A percentile compares a stretch with the other conserved stretches of the same genome.
Conservation (phyloP, 2,797 vertebrate genomes). For the Schizopygopsis malacanthus region DNA sequence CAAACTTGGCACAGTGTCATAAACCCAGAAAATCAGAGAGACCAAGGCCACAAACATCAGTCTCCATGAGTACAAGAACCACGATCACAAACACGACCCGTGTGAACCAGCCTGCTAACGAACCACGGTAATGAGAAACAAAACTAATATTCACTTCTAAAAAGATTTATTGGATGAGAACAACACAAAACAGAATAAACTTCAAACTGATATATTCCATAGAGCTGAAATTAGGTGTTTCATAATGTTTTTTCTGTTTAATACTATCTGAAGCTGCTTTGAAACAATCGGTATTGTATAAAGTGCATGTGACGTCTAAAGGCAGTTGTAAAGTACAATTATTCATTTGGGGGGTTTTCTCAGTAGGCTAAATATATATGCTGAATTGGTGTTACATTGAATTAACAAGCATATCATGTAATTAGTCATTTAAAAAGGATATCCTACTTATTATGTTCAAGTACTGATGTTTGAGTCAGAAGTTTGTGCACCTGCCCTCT, state of each 20-base stretch:
- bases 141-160: background rate
- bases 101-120: background rate
- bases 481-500: background rate
- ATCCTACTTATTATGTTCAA: background rate
- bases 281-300: background rate
- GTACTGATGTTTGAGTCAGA: background rate
- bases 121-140: background rate
- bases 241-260: background rate
- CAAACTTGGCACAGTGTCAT: background rate
- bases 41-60: background rate
- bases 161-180: background rate
- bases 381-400: background rate
- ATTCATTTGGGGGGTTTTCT: background rate
- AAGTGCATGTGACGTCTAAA: background rate
- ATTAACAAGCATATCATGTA: background rate
- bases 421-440: too few relatives aligned
- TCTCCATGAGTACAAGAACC: background rate
- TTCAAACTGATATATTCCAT: too few relatives aligned
- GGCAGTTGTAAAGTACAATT: background rate
- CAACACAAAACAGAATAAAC: background rate
- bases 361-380: background rate
- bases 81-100: background rate
- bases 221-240: too few relatives aligned
- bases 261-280: background rate
- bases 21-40: background rate